phyloP scores from a whole-genome alignment of 2,888 invertebrate genomes.

The Ectropis crepuscularia region DNA sequence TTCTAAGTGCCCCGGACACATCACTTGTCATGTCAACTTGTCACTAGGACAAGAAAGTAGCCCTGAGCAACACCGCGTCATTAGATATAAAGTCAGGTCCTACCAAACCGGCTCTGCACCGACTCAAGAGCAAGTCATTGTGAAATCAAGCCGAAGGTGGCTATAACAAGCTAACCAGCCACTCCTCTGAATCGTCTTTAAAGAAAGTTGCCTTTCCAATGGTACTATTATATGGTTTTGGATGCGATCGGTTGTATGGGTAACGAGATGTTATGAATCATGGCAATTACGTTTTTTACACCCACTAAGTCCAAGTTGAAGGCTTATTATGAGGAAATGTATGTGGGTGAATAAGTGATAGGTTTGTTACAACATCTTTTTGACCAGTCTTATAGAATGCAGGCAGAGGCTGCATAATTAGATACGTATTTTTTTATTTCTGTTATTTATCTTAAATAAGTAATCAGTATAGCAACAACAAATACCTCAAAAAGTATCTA shows the following conservation, averaged over 20 bases:
- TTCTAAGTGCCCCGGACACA: constrained; percentile 23
- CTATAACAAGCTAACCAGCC: constrained; percentile 50
- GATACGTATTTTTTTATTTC: neutral
- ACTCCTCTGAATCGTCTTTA: constrained; percentile 50
- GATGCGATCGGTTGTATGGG: constrained; percentile 34
- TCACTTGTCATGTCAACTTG: constrained; percentile 37
- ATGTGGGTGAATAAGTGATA: neutral
- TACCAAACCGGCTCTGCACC: constrained; percentile 61
- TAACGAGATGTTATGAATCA: constrained; percentile 28
- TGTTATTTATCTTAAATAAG: neutral
- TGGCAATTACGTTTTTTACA: constrained; percentile 20
- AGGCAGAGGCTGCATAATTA: neutral
- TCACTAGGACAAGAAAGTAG: constrained; percentile 65
- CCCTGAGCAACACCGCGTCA: constrained; percentile 62
- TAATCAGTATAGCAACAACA: no score
- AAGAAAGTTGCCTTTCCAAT: constrained; percentile 72
- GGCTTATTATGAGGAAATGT: constrained; percentile 1
- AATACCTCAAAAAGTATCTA: no score
- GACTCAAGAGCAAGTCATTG: constrained; percentile 64
- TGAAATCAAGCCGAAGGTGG: constrained; percentile 72
- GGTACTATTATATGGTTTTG: constrained; percentile 50
- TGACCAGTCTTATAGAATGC: neutral
- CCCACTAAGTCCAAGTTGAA: constrained; percentile 17
- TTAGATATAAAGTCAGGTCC: constrained; percentile 60
- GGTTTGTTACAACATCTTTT: neutral